Evolutionary conservation across 2,113 vertebrate genomes (phyloP).

Genomic region (Tichodroma muraria): DNA sequence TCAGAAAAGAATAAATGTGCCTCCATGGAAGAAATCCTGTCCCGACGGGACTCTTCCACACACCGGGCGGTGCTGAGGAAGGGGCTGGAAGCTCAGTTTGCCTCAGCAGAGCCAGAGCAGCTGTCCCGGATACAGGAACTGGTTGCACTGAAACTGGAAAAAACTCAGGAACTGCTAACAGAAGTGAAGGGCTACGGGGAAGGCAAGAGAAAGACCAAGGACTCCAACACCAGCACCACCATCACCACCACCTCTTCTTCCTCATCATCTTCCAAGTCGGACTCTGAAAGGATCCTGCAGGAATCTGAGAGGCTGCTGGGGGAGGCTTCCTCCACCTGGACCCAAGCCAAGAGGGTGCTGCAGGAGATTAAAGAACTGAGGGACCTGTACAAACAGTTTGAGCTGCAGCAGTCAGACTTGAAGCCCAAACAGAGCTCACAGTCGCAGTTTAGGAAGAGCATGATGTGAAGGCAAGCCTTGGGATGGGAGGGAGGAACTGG

Average conservation of each 20-base stretch:
- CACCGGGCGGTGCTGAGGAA: background rate
- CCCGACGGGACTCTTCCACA: constrained; percentile 66
- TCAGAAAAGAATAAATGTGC: constrained; percentile 82
- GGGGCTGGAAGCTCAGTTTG: constrained; percentile 4
- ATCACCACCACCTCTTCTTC: background rate
- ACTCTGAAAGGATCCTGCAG: constrained; percentile 72
- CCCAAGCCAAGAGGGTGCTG: constrained; percentile 83
- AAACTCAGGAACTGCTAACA: constrained; percentile 85
- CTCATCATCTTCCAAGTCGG: constrained; percentile 43
- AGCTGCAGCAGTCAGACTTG: constrained; percentile 68
- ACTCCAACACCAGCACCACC: constrained; percentile 20
- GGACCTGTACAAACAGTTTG: constrained; percentile 80
- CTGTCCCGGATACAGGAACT: constrained; percentile 82
- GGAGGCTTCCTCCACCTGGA: constrained; percentile 83
- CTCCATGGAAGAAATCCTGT: constrained; percentile 89
- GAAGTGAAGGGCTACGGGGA: constrained; percentile 78
- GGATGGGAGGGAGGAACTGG: background rate
- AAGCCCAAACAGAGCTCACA: constrained; percentile 65
- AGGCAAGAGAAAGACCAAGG: constrained; percentile 68
- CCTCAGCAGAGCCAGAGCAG: background rate
- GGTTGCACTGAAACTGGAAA: constrained; percentile 86
- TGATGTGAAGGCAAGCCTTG: constrained; percentile 74
- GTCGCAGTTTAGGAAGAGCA: constrained; percentile 77
- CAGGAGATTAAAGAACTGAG: constrained; percentile 87
- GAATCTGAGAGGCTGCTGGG: constrained; percentile 83